Conservation (phyloP, 2,888 invertebrate species). For the Pecten maximus region DNA sequence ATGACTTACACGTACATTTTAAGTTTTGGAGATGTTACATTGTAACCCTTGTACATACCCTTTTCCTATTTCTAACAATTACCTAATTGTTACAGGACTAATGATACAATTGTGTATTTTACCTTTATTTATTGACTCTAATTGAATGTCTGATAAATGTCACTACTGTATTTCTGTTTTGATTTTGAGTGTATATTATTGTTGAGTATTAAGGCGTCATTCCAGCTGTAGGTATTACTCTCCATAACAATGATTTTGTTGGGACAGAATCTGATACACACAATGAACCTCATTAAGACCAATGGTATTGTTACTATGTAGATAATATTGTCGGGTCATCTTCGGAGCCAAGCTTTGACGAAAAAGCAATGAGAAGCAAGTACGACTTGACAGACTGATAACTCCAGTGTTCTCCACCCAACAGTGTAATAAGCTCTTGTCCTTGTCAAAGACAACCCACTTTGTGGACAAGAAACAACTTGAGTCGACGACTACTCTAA, state of each 20-base stretch:
- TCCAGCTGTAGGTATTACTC: neutral
- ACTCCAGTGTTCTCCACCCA: neutral
- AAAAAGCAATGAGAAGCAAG: neutral
- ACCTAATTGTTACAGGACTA: too few relatives aligned
- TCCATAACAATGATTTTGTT: neutral
- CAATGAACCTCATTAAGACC: neutral
- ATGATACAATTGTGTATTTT: too few relatives aligned
- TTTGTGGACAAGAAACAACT: slow-evolving; percentile 6
- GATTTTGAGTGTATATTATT: neutral
- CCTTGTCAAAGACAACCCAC: slow-evolving; percentile 33
- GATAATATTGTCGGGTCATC: slow-evolving; percentile 4
- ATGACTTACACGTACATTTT: too few relatives aligned
- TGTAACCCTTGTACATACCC: too few relatives aligned
- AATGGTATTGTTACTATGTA: neutral
- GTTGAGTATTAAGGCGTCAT: neutral
- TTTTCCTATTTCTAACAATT: too few relatives aligned
- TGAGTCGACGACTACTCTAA: slow-evolving; percentile 29
- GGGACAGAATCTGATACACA: neutral
- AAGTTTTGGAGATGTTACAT: too few relatives aligned
- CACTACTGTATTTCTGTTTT: too few relatives aligned
- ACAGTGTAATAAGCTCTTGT: slow-evolving; percentile 33
- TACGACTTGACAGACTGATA: neutral
- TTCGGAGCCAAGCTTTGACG: neutral
- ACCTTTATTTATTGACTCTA: too few relatives aligned
- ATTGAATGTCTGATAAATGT: too few relatives aligned